Evolutionary conservation across 2,113 vertebrate genomes (phyloP).

Genomic region (Diadophis punctatus): DNA sequence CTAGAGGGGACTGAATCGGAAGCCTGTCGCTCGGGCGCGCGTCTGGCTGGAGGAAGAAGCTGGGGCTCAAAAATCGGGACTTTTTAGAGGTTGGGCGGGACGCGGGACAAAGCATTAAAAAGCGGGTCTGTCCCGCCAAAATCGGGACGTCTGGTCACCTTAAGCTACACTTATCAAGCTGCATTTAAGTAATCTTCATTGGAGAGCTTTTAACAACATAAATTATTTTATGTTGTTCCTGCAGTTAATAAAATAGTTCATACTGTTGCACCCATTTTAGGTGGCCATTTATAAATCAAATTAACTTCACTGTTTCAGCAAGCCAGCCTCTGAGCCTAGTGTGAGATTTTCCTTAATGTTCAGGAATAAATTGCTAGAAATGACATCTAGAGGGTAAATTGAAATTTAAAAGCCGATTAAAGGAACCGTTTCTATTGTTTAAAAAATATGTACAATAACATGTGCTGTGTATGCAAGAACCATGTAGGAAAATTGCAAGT

Average conservation of each 20-base stretch:
- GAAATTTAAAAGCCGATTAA: not conserved
- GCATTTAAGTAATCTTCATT: conserved; percentile 4
- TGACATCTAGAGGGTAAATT: not conserved
- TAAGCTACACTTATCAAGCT: not conserved
- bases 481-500: not conserved
- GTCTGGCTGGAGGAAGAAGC: too few species aligned
- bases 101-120: too few species aligned
- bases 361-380: conserved; percentile 26
- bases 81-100: too few species aligned
- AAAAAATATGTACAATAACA: not conserved
- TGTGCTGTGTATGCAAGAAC: not conserved
- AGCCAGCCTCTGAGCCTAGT: conserved; percentile 1
- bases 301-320: conserved; percentile 3
- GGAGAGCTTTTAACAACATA: conserved; percentile 16
- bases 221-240: not conserved
- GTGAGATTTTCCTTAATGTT: conserved; percentile 19
- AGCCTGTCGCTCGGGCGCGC: too few species aligned
- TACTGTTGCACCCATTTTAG: conserved; percentile 17
- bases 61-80: too few species aligned
- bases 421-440: not conserved
- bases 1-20: too few species aligned
- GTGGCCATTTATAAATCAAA: conserved; percentile 13
- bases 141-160: too few species aligned
- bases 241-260: conserved; percentile 18
- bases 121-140: too few species aligned